Conservation (phyloP, 1,140 invertebrate species). For the Proctacanthus coquilletti region DNA sequence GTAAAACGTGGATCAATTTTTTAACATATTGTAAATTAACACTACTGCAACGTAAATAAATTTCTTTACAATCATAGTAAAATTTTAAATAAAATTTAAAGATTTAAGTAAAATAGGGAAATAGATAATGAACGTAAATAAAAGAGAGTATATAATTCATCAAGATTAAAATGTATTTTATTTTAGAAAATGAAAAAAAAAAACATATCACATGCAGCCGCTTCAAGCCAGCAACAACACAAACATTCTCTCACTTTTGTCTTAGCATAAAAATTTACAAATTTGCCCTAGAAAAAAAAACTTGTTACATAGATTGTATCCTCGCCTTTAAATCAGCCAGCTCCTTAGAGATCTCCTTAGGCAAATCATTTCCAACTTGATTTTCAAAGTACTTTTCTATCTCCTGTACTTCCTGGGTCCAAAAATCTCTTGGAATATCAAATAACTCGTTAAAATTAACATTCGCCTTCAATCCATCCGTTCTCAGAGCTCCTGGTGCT, state of each 20-base stretch:
- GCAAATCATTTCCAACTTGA: slow-evolving; percentile 79
- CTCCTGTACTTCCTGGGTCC: slow-evolving; percentile 70
- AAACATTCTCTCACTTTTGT: too few species aligned
- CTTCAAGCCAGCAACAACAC: too few species aligned
- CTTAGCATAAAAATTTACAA: too few species aligned
- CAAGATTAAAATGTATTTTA: background rate
- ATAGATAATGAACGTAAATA: too few species aligned
- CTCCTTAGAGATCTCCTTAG: slow-evolving; percentile 54
- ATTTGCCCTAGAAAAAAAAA: too few species aligned
- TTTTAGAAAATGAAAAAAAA: slow-evolving; percentile 10
- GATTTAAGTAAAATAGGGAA: too few species aligned
- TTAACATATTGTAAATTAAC: too few species aligned
- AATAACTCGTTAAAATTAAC: slow-evolving; percentile 72
- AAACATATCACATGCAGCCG: too few species aligned
- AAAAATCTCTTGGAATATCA: slow-evolving; percentile 75
- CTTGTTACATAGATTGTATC: slow-evolving; percentile 29
- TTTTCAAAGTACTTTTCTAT: slow-evolving; percentile 79
- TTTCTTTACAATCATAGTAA: too few species aligned
- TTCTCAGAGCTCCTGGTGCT: slow-evolving; percentile 42
- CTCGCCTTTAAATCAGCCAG: slow-evolving; percentile 55
- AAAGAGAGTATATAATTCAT: background rate
- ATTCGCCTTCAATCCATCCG: slow-evolving; percentile 45
- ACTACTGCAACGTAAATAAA: too few species aligned
- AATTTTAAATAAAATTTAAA: too few species aligned
- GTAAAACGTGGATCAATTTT: too few species aligned